These are phyloP conservation scores for Xestobium rufovillosum DNA, from an alignment of 2,888 invertebrate species.

Conservation along the genomic window DNA sequence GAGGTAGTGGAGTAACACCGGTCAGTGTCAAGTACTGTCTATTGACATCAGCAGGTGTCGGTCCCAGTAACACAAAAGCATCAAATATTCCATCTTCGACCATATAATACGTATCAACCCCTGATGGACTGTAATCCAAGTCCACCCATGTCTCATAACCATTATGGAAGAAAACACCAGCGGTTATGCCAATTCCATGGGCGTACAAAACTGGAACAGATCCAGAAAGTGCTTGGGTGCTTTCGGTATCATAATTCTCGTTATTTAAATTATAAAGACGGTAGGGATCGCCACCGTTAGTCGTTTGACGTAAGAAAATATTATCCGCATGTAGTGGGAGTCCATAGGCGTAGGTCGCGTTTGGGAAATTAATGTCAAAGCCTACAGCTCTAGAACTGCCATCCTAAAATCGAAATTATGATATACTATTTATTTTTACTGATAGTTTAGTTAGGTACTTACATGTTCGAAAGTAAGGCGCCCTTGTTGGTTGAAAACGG, in stretches of 20 bases:
- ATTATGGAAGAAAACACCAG: constrained; percentile 57
- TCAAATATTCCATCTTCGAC: constrained; percentile 93
- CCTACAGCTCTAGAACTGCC: too few species aligned
- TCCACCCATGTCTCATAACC: constrained; percentile 97
- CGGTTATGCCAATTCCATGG: constrained; percentile 59
- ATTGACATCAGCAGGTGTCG: constrained; percentile 73
- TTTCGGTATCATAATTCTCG: constrained; percentile 86
- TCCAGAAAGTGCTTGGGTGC: constrained; percentile 58
- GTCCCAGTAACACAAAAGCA: constrained; percentile 82
- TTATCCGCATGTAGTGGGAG: constrained; percentile 92
- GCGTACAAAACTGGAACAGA: constrained; percentile 85
- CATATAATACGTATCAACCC: constrained; percentile 86
- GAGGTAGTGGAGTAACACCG: constrained; percentile 83
- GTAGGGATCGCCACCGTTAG: constrained; percentile 73
- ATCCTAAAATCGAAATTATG: too few species aligned
- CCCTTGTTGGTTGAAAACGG: too few species aligned
- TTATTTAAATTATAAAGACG: constrained; percentile 91
- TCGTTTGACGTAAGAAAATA: constrained; percentile 71
- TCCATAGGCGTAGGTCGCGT: constrained; percentile 25
- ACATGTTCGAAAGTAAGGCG: too few species aligned
- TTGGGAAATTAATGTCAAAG: constrained; percentile 24
- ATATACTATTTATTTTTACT: too few species aligned
- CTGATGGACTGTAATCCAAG: too few species aligned
- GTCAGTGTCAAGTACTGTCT: constrained; percentile 79
- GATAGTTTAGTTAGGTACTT: too few species aligned